A percentile compares a stretch with the other conserved stretches of the same genome.
Conservation (phyloP, 2,113 vertebrate species). For the Capreolus pygargus region DNA sequence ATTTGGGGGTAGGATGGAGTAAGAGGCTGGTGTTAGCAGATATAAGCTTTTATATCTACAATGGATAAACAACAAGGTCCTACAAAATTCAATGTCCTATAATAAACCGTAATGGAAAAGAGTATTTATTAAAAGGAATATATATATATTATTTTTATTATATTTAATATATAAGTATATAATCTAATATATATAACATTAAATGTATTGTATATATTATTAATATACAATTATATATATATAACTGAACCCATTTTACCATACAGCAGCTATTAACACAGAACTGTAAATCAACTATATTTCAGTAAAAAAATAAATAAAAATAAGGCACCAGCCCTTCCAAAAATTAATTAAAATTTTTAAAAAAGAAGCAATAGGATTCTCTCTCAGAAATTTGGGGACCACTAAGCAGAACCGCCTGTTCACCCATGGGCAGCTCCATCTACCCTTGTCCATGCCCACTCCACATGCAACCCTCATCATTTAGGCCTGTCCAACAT, state of each 20-base stretch:
- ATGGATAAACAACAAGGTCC: neutral
- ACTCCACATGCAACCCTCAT: neutral
- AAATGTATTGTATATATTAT: neutral
- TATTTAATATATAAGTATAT: neutral
- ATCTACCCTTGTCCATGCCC: neutral
- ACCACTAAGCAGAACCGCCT: neutral
- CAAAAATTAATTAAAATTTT: neutral
- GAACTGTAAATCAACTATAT: neutral
- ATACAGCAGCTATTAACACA: neutral
- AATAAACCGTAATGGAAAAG: neutral
- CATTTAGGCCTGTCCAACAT: too few relatives aligned
- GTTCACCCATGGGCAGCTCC: rapidly evolving
- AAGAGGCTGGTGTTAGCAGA: neutral
- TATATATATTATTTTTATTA: neutral
- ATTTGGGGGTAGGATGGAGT: neutral
- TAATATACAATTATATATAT: neutral
- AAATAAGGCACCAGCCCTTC: neutral
- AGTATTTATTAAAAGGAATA: neutral
- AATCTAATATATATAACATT: neutral
- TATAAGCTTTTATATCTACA: neutral
- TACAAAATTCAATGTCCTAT: neutral
- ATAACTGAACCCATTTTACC: neutral
- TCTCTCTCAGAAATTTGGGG: neutral
- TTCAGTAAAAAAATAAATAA: neutral
- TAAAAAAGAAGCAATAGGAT: neutral